Evolutionary conservation across 2,888 invertebrate genomes (phyloP).

Genomic region (Lasioglossum vierecki): DNA sequence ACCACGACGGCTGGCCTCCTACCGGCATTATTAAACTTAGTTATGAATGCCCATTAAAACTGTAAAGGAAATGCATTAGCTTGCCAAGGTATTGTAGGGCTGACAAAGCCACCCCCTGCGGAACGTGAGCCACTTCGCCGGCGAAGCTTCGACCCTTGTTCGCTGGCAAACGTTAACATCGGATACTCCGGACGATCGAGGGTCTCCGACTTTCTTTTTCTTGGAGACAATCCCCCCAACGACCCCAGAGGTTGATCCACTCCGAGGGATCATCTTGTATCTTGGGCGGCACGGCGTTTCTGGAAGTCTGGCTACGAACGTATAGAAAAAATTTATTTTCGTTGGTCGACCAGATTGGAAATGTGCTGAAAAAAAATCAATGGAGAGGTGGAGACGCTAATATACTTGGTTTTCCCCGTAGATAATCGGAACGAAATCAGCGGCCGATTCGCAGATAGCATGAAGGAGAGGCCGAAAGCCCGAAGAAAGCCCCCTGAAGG

Average conservation of each 20-base stretch:
- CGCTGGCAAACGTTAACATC: conserved; percentile 40
- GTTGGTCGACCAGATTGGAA: no score
- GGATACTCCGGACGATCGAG: conserved; percentile 58
- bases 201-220: not conserved
- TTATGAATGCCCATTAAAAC: conserved; percentile 84
- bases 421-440: not conserved
- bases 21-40: conserved; percentile 83
- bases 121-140: conserved; percentile 73
- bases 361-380: not conserved
- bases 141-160: conserved; percentile 23
- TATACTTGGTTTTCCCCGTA: not conserved
- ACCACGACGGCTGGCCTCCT: conserved; percentile 78
- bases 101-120: conserved; percentile 74
- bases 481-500: conserved; percentile 53
- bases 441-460: conserved; percentile 20
- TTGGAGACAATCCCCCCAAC: not conserved
- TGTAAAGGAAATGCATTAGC: conserved; percentile 84
- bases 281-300: not conserved
- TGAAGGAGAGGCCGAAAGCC: conserved; percentile 27
- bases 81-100: conserved; percentile 73
- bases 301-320: not conserved
- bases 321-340: not conserved
- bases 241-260: not conserved
- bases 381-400: not conserved
- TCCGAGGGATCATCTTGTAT: not conserved